Evolutionary conservation across 2,888 invertebrate genomes (phyloP).

Genomic region (Pherbina coryleti): DNA sequence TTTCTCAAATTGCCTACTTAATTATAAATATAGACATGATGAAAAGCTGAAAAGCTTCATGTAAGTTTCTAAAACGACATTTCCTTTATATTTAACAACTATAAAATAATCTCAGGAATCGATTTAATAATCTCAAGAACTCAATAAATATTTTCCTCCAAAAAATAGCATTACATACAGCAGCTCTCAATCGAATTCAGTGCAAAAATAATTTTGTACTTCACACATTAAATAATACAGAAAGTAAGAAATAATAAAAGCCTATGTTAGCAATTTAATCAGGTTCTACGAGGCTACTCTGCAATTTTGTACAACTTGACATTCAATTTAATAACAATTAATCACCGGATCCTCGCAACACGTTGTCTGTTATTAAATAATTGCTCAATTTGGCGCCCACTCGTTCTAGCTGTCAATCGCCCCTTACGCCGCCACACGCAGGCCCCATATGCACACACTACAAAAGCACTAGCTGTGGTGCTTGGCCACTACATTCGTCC

Average conservation of each 20-base stretch:
- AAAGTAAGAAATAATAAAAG: no score
- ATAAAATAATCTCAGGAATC: no score
- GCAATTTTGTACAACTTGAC: constrained; percentile 27
- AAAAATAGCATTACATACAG: background rate
- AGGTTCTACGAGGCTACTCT: background rate
- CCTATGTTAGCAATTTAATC: background rate
- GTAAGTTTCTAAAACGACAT: no score
- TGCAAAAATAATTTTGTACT: background rate
- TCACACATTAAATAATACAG: no score
- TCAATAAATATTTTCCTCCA: no score
- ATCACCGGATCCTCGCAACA: constrained; percentile 16
- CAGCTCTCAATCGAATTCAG: constrained; percentile 11
- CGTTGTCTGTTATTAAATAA: constrained; percentile 36
- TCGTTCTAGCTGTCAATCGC: background rate
- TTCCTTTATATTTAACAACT: no score
- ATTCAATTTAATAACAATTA: constrained; percentile 34
- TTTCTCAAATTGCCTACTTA: no score
- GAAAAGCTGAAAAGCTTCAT: no score
- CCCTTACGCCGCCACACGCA: background rate
- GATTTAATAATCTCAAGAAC: no score
- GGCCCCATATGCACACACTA: background rate
- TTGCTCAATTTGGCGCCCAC: constrained; percentile 32
- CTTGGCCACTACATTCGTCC: background rate
- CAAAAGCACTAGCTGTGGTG: background rate
- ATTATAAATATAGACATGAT: no score